Conservation (phyloP, 2,113 vertebrate genomes). For the Malurus melanocephalus region DNA sequence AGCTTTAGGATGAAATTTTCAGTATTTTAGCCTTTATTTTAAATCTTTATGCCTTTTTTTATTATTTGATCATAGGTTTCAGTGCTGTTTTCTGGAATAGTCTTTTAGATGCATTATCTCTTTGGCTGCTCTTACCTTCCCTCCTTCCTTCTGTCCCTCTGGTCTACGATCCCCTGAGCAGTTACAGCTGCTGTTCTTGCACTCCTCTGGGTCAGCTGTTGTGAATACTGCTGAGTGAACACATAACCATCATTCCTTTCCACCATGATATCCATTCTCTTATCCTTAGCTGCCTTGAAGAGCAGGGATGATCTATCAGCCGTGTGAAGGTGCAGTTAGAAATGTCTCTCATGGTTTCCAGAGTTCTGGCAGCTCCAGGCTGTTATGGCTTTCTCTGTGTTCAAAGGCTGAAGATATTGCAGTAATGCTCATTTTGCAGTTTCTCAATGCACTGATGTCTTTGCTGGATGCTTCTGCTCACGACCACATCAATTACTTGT, state of each 20-base stretch:
- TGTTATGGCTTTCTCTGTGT: background rate
- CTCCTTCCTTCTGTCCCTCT: background rate
- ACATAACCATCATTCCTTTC: background rate
- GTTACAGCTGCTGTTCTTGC: background rate
- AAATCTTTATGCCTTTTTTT: background rate
- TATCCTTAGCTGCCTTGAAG: background rate
- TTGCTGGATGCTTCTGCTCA: background rate
- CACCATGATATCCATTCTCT: accelerated
- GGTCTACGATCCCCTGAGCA: background rate
- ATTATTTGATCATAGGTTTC: background rate
- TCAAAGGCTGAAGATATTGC: background rate
- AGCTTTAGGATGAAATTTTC: background rate
- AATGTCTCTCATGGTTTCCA: background rate
- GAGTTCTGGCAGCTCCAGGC: background rate
- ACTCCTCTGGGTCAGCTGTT: background rate
- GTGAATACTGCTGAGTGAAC: accelerated
- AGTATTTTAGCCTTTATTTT: background rate
- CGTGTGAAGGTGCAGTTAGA: background rate
- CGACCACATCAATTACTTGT: accelerated
- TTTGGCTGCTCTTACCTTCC: background rate
- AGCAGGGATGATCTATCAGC: background rate
- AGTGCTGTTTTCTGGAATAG: background rate
- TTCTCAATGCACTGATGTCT: background rate
- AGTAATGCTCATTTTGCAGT: background rate
- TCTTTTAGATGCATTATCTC: background rate